A percentile compares a stretch with the other conserved stretches of the same genome.
These are phyloP conservation scores for Malurus melanocephalus DNA, from an alignment of 2,113 vertebrate species.

Conservation along the genomic window DNA sequence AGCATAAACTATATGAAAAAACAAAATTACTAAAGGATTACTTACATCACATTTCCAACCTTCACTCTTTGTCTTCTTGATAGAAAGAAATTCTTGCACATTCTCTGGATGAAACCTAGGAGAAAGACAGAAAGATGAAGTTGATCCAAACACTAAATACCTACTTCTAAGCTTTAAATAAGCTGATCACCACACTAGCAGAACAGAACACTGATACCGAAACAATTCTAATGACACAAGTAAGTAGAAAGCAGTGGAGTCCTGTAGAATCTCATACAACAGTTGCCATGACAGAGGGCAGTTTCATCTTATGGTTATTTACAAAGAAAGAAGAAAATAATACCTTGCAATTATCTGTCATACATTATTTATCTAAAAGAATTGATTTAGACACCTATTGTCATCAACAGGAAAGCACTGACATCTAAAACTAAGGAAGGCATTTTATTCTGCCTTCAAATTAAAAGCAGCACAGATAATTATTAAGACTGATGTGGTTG, in stretches of 20 bases:
- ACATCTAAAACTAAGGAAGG: neutral
- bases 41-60: conserved; percentile 97
- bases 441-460: neutral
- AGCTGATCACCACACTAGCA: neutral
- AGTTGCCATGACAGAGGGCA: neutral
- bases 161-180: neutral
- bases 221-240: neutral
- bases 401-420: neutral
- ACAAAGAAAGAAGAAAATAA: neutral
- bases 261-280: neutral
- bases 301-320: neutral
- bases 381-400: neutral
- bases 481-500: neutral
- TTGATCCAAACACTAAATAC: neutral
- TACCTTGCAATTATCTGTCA: neutral
- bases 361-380: neutral
- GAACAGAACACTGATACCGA: neutral
- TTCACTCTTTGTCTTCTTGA: conserved; percentile 91
- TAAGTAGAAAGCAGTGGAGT: neutral
- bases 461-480: neutral
- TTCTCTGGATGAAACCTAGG: conserved; percentile 93
- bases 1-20: neutral
- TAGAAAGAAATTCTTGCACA: conserved; percentile 89
- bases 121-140: neutral
- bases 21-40: neutral